phyloP scores from a whole-genome alignment of 2,797 vertebrate species.

The Fistularia tabacaria region DNA sequence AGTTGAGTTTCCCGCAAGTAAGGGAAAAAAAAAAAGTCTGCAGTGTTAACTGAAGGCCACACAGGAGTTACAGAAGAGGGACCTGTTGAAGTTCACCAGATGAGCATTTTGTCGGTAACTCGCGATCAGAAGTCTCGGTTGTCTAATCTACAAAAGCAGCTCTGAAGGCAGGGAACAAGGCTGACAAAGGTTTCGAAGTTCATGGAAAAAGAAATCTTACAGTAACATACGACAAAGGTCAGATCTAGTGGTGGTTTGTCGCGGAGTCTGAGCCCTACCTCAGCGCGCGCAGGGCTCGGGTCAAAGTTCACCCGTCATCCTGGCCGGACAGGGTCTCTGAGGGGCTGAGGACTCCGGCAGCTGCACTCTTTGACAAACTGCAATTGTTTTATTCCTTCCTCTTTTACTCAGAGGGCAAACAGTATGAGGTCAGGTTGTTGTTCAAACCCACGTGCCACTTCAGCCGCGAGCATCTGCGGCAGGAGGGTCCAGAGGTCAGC shows the following conservation, averaged over 20 bases:
- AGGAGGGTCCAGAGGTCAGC: constrained; percentile 43
- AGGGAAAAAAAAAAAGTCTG: constrained; percentile 30
- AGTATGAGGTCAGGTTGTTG: constrained; percentile 71
- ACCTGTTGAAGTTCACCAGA: constrained; percentile 31
- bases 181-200: constrained; percentile 63
- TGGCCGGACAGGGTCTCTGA: constrained; percentile 12
- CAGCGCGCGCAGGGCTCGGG: constrained; percentile 18
- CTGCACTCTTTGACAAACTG: constrained; percentile 21
- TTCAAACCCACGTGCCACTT: constrained; percentile 44
- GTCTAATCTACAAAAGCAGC: constrained; percentile 67
- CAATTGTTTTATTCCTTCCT: constrained; percentile 37
- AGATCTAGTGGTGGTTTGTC: constrained; percentile 27
- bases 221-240: constrained; percentile 50
- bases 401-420: constrained; percentile 45
- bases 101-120: constrained; percentile 32
- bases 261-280: constrained; percentile 43
- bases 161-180: constrained; percentile 63
- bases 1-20: constrained; percentile 5
- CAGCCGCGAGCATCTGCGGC: constrained; percentile 29
- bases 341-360: constrained; percentile 24
- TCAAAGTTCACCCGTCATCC: not conserved
- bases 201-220: constrained; percentile 50
- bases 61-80: constrained; percentile 49
- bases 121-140: constrained; percentile 33
- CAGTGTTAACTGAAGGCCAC: constrained; percentile 64